Conservation (phyloP, 35 echinoderm and acorn worm species). For the Heliocidaris erythrogramma region DNA sequence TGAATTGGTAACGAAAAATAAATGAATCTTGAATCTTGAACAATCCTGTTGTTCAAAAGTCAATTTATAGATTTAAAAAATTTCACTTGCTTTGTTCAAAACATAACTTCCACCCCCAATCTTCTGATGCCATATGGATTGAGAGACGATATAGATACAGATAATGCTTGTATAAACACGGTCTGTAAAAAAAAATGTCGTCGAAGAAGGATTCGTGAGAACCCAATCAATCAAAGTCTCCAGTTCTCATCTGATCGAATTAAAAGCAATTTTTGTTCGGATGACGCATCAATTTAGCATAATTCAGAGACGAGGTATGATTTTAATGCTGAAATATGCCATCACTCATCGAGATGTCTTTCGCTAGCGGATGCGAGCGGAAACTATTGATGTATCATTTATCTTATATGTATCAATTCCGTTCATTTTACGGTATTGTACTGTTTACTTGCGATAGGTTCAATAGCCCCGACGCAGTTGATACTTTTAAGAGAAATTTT, state of each 20-base stretch:
- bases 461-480: neutral
- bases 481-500: neutral
- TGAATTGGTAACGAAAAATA: too few species aligned
- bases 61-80: too few species aligned
- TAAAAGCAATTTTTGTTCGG: neutral
- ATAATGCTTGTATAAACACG: too few species aligned
- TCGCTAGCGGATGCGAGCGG: neutral
- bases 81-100: too few species aligned
- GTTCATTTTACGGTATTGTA: neutral
- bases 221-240: too few species aligned
- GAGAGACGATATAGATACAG: too few species aligned
- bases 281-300: conserved; percentile 11
- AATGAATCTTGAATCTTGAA: too few species aligned
- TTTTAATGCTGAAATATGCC: neutral
- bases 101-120: too few species aligned
- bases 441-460: neutral
- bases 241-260: neutral
- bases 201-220: too few species aligned
- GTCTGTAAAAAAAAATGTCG: too few species aligned
- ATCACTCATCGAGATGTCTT: neutral
- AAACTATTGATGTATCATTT: conserved; percentile 4
- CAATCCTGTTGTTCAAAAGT: too few species aligned
- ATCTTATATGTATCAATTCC: neutral
- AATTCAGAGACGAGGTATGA: neutral
- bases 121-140: too few species aligned